Evolutionary conservation across 2,888 invertebrate genomes (phyloP), one percentile per base, ranked within the genome.

Genomic region (Neocrepidodera transversa): DNA sequence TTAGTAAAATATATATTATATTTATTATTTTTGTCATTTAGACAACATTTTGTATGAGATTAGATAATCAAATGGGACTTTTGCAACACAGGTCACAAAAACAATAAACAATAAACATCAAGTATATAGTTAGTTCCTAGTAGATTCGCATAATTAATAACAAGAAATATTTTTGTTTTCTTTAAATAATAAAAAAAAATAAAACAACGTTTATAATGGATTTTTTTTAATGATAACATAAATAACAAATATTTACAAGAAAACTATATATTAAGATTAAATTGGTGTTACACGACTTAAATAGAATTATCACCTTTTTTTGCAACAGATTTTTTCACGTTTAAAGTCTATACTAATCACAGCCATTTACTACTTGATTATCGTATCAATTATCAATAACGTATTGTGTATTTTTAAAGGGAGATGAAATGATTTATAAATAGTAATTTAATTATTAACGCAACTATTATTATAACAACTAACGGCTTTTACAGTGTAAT

Each of bases 161-260:
- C 36, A 1, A 2, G n/a, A 1, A 2, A 13, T 36, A 2, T 13
- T 13, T 3, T 43, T 20, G 10, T 17, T 7, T 10, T 18, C 17
- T 42, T 48, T 48, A 13, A 48, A 30, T 8, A 36, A 42, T 11
- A 30, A 11, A 17, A 14, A 17, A 30, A 14, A 43, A 59, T 53
- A 36, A 59, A 49, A 59, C 49, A 51, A 52, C 32, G 10, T 28
- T 36, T 36, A 28, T 18, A 35, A 26, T 47, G 42, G 11, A 51
- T 11, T 51, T 47, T 52, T 47, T 52, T 48, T 52, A 40, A 18
- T 48, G 11, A 40, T 35, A 43, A 54, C 43, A 59, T 59, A 59
- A 59, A 59, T 59, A 62, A 64, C 62, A 64, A 64, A 64, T 62
- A 64, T 62, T 60, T 62, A 54, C 62, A 62, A 54, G 26, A 60